These are phyloP conservation scores for Boleophthalmus pectinirostris DNA, from an alignment of 2,113 vertebrate species.

Conservation along the genomic window DNA sequence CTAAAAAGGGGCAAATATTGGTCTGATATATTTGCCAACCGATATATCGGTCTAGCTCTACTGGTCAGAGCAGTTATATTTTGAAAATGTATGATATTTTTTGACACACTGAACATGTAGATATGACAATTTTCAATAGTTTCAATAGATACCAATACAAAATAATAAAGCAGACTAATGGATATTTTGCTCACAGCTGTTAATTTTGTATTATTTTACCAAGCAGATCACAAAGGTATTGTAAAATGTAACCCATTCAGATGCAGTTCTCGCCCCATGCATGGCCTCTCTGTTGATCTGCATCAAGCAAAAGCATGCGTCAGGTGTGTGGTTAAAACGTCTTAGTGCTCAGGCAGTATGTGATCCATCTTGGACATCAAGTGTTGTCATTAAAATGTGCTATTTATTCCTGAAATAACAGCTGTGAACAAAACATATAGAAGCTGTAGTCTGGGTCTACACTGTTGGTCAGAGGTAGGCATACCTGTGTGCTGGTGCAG, in stretches of 20 bases:
- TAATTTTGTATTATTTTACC: conserved; percentile 11
- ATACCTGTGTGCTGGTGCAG: conserved; percentile 24
- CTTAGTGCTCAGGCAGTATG: conserved; percentile 18
- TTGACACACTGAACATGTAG: too few species aligned
- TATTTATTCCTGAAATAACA: conserved; percentile 6
- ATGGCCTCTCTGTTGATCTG: conserved; percentile 41
- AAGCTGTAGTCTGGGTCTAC: conserved; percentile 11
- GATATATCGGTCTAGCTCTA: too few species aligned
- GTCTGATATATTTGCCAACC: too few species aligned
- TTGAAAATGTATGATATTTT: neutral
- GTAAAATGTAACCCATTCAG: conserved; percentile 46
- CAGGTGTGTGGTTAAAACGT: conserved; percentile 17
- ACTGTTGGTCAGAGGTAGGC: conserved; percentile 7
- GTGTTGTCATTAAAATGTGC: conserved; percentile 7
- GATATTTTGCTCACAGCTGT: conserved; percentile 35
- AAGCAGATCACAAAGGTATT: conserved; percentile 31
- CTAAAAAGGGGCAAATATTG: too few species aligned
- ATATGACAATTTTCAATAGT: too few species aligned
- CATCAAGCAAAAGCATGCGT: conserved; percentile 67
- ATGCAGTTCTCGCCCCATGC: conserved; percentile 63
- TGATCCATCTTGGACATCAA: conserved; percentile 29
- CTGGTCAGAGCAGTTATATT: too few species aligned
- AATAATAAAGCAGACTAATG: conserved; percentile 2
- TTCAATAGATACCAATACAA: neutral
- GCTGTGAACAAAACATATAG: conserved; percentile 44